These are phyloP conservation scores for Drosophila tanythrix DNA, from an alignment of 2,888 invertebrate genomes.

Conservation along the genomic window DNA sequence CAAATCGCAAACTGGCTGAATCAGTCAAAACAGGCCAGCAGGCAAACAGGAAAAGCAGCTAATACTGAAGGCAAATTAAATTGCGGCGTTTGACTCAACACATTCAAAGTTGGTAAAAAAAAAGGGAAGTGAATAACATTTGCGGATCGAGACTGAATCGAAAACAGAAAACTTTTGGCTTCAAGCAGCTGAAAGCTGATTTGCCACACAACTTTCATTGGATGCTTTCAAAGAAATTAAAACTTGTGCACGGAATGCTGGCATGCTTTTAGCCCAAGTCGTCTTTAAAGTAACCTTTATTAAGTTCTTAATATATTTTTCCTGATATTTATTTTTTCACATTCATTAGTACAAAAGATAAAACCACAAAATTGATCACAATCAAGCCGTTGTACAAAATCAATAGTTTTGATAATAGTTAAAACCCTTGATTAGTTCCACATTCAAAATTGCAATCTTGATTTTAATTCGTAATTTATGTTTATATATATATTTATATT, in stretches of 20 bases:
- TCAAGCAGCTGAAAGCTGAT: constrained; percentile 14
- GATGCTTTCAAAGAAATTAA: constrained; percentile 32
- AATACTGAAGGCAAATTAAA: constrained; percentile 65
- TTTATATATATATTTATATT: too few species aligned
- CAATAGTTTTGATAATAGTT: too few species aligned
- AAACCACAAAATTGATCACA: too few species aligned
- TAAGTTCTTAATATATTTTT: constrained; percentile 2
- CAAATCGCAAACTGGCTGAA: constrained; percentile 15
- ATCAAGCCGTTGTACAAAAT: too few species aligned
- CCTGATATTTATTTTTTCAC: not conserved
- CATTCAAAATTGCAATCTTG: too few species aligned
- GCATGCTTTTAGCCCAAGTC: constrained; percentile 39
- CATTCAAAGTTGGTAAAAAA: constrained; percentile 21
- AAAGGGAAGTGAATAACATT: constrained; percentile 24
- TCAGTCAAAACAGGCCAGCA: constrained; percentile 6
- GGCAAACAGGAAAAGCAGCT: constrained; percentile 14
- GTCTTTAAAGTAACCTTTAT: constrained; percentile 2
- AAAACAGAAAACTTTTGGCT: constrained; percentile 22
- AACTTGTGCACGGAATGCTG: constrained; percentile 22
- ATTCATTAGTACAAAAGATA: not conserved
- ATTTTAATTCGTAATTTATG: too few species aligned
- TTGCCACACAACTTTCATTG: constrained; percentile 33
- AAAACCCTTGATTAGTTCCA: too few species aligned
- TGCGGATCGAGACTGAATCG: constrained; percentile 29
- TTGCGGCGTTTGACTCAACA: constrained; percentile 56